Percentiles rank a stretch among this genome's conserved stretches.
Evolutionary conservation across 92 coral and sea anemone genomes (phyloP).

Genomic region (Paragorgia papillata): DNA sequence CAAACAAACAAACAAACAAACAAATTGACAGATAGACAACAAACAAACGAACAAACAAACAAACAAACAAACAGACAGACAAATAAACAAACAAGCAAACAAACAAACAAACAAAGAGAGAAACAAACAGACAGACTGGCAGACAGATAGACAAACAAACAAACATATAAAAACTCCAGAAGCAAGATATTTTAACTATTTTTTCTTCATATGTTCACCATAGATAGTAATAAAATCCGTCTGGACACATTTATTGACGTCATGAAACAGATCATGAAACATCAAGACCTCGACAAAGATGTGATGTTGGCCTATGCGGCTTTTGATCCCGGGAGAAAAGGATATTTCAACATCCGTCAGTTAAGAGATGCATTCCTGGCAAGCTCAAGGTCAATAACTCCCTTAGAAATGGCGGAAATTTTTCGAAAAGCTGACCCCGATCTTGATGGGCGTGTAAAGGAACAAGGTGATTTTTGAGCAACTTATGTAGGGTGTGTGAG

Average conservation of each 20-base stretch:
- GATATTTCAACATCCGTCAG: constrained; percentile 20
- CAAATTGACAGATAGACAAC: too few relatives aligned
- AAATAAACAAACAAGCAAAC: too few relatives aligned
- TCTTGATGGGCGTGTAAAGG: constrained; percentile 25
- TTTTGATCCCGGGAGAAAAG: constrained; percentile 27
- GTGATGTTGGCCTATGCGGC: constrained; percentile 22
- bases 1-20: too few relatives aligned
- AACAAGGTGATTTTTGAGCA: constrained; percentile 10
- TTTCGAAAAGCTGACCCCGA: constrained; percentile 41
- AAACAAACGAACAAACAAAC: too few relatives aligned
- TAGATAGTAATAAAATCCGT: constrained; percentile 17
- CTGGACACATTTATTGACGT: constrained; percentile 20
- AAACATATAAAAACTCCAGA: too few relatives aligned
- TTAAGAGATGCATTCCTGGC: constrained; percentile 22
- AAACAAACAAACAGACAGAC: too few relatives aligned
- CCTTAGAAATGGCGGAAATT: constrained; percentile 34
- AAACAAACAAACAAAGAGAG: too few relatives aligned
- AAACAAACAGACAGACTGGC: too few relatives aligned
- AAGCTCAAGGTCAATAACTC: constrained; percentile 5
- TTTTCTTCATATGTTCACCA: not conserved
- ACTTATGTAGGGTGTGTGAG: too few relatives aligned
- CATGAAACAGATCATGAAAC: constrained; percentile 10
- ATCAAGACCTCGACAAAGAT: constrained; percentile 34
- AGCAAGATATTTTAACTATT: not conserved
- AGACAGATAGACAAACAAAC: too few relatives aligned